Evolutionary conservation across 1,140 invertebrate species (phyloP).

Genomic region (Helicoverpa armigera): DNA sequence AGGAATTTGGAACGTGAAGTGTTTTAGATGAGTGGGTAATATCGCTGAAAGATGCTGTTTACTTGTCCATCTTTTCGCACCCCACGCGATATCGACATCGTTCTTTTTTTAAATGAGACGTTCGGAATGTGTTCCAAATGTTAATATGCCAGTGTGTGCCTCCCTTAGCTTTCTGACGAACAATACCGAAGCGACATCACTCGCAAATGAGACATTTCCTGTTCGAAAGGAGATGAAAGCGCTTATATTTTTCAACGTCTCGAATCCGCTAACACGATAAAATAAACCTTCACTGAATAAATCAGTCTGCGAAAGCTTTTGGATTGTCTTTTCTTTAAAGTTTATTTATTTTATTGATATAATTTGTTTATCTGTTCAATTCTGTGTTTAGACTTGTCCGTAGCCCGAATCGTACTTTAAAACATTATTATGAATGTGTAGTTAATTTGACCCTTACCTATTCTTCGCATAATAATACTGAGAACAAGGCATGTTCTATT

Average conservation of each 20-base stretch:
- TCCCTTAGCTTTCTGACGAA: constrained; percentile 34
- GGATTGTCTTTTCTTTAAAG: background rate
- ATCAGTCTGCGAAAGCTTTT: constrained; percentile 13
- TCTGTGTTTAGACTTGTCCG: too few species aligned
- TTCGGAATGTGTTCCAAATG: constrained; percentile 12
- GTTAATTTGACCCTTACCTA: too few species aligned
- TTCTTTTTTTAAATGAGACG: constrained; percentile 19
- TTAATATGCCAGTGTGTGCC: constrained; percentile 12
- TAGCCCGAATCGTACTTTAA: too few species aligned
- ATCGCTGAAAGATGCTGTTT: constrained; percentile 11
- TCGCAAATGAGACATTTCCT: constrained; percentile 73
- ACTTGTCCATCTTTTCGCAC: constrained; percentile 12
- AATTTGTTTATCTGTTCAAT: background rate
- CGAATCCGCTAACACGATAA: constrained; percentile 57
- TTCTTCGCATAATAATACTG: too few species aligned
- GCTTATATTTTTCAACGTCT: constrained; percentile 67
- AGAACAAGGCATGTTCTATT: too few species aligned
- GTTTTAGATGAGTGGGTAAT: constrained; percentile 20
- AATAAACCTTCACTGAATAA: constrained; percentile 8
- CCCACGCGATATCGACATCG: constrained; percentile 25
- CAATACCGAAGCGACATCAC: constrained; percentile 61
- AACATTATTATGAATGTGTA: too few species aligned
- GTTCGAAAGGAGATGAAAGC: constrained; percentile 69
- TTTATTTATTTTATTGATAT: background rate
- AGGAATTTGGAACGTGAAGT: constrained; percentile 57